Percentiles rank a stretch among this genome's conserved stretches.
These are phyloP conservation scores for Atherinomorus stipes DNA, from an alignment of 2,113 vertebrate genomes.

Conservation along the genomic window DNA sequence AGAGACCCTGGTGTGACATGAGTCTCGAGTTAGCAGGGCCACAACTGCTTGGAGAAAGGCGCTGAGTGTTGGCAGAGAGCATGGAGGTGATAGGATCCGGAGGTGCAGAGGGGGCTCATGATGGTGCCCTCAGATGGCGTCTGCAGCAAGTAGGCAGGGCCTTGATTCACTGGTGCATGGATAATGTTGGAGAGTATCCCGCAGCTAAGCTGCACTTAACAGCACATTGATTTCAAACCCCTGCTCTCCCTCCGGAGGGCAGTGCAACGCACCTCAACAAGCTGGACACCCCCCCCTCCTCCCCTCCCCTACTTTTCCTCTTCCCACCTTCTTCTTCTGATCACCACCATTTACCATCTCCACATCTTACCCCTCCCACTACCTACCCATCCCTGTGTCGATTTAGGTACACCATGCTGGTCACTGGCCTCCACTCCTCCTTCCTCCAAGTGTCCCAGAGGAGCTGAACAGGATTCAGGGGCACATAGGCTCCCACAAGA, in stretches of 20 bases:
- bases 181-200: constrained; percentile 75
- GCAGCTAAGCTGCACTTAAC: constrained; percentile 85
- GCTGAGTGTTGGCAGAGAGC: constrained; percentile 69
- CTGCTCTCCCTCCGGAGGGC: constrained; percentile 74
- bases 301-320: constrained; percentile 10
- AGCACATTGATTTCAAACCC: constrained; percentile 85
- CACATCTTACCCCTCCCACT: constrained; percentile 45
- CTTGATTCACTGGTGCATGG: constrained; percentile 72
- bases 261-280: constrained; percentile 61
- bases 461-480: constrained; percentile 57
- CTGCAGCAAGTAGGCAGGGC: constrained; percentile 37
- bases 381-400: constrained; percentile 41
- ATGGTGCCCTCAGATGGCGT: constrained; percentile 48
- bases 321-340: constrained; percentile 45
- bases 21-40: constrained; percentile 70
- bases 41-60: constrained; percentile 65
- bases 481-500: constrained; percentile 64
- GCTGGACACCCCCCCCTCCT: constrained; percentile 47
- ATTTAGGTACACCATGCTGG: constrained; percentile 65
- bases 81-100: constrained; percentile 65
- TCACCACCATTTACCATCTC: constrained; percentile 62
- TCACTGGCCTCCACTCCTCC: constrained; percentile 42
- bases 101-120: constrained; percentile 47
- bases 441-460: constrained; percentile 32
- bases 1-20: constrained; percentile 69